Percentiles rank a stretch among this genome's conserved stretches.
Evolutionary conservation across 2,113 vertebrate genomes (phyloP).

Genomic region (Pterocles gutturalis): DNA sequence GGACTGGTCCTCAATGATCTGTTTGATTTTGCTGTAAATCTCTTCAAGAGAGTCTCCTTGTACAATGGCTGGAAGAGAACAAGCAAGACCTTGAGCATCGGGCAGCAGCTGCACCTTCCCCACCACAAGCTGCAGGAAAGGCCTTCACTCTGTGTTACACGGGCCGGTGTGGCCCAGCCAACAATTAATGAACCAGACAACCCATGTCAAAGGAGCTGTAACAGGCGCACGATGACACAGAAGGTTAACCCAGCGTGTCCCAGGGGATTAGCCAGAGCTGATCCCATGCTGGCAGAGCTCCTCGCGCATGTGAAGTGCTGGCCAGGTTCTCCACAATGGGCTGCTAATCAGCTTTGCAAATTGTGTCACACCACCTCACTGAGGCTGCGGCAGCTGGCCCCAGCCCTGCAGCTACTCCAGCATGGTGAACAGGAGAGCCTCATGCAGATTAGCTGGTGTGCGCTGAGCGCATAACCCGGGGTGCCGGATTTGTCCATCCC

Average conservation of each 20-base stretch:
- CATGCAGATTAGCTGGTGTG: rapidly evolving
- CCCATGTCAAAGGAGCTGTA: neutral
- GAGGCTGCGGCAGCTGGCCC: neutral
- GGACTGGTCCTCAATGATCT: constrained; percentile 99
- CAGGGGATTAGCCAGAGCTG: neutral
- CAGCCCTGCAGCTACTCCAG: rapidly evolving
- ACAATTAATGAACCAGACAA: neutral
- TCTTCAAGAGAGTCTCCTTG: constrained; percentile 99
- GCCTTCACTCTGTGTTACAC: neutral
- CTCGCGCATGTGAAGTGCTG: neutral
- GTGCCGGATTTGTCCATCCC: neutral
- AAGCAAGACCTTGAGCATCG: neutral
- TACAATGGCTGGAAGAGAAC: constrained; percentile 89
- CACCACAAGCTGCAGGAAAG: rapidly evolving
- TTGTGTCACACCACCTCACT: rapidly evolving
- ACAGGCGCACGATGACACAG: rapidly evolving
- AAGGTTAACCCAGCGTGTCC: constrained; percentile 4
- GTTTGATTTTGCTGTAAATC: constrained; percentile 99
- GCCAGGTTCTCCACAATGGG: neutral
- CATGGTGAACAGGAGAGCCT: rapidly evolving
- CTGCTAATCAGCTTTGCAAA: constrained; percentile 47
- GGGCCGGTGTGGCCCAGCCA: rapidly evolving
- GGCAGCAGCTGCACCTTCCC: neutral
- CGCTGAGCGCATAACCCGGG: rapidly evolving
- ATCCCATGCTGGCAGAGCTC: neutral